Evolutionary conservation across 2,113 vertebrate species (phyloP).

Genomic region (Misgurnus anguillicaudatus): DNA sequence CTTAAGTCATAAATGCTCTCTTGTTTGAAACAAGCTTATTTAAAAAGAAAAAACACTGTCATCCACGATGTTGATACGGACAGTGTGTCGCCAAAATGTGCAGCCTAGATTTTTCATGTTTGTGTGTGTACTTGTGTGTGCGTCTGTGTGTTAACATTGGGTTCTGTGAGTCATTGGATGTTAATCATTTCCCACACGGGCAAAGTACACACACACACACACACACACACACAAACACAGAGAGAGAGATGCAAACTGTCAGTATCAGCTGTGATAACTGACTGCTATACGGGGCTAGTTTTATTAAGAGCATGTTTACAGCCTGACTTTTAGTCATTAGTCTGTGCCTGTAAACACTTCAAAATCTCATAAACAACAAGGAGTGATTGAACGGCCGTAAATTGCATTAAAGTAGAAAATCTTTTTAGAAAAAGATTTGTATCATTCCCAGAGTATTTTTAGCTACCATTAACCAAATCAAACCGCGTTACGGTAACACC

Average conservation of each 20-base stretch:
- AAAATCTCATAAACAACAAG: conserved; percentile 39
- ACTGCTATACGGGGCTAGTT: conserved; percentile 61
- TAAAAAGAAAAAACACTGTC: background rate
- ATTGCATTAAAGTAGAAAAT: conserved; percentile 35
- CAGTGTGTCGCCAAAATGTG: conserved; percentile 34
- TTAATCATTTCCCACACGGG: conserved; percentile 75
- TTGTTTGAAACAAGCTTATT: conserved; percentile 19
- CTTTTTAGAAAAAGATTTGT: conserved; percentile 20
- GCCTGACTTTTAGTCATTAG: conserved; percentile 62
- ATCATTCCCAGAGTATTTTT: conserved; percentile 30
- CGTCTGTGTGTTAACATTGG: conserved; percentile 63
- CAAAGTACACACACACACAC: conserved; percentile 48
- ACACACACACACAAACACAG: conserved; percentile 35
- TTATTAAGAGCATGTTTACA: conserved; percentile 66
- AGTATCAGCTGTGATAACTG: conserved; percentile 54
- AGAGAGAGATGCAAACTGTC: conserved; percentile 34
- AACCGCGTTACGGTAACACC: background rate
- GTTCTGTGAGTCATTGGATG: conserved; percentile 70
- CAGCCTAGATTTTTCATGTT: conserved; percentile 45
- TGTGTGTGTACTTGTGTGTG: conserved; percentile 32
- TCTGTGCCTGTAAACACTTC: conserved; percentile 55
- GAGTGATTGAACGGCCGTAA: conserved; percentile 17
- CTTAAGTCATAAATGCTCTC: conserved; percentile 12
- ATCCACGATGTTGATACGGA: conserved; percentile 18
- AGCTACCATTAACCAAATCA: conserved; percentile 6